Percentiles rank a stretch among this genome's conserved stretches.
Conservation (phyloP, 2,797 vertebrate species). For the Myripristis jacobus region DNA sequence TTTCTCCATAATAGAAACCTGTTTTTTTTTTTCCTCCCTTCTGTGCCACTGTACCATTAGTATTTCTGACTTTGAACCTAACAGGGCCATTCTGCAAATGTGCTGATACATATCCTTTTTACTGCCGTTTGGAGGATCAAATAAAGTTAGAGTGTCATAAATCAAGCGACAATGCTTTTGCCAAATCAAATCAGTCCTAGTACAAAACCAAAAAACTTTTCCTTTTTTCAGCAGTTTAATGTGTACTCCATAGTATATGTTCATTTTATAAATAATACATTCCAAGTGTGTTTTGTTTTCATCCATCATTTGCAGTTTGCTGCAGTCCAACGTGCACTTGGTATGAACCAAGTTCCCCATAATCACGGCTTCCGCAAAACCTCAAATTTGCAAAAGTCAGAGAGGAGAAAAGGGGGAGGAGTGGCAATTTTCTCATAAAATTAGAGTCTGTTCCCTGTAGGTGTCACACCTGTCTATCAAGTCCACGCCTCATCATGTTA, state of each 20-base stretch:
- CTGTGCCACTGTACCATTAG: not conserved
- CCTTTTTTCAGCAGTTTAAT: constrained; percentile 1
- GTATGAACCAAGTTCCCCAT: too few species aligned
- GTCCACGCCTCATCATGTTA: not conserved
- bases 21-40: not conserved
- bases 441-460: not conserved
- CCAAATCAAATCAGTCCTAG: constrained; percentile 1
- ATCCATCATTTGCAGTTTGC: too few species aligned
- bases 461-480: constrained; percentile 19
- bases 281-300: not conserved
- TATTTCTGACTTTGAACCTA: constrained; percentile 21
- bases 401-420: not conserved
- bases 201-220: not conserved
- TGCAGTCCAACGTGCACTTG: not conserved
- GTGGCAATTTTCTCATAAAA: not conserved
- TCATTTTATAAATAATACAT: constrained; percentile 8
- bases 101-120: constrained; percentile 41
- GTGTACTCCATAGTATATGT: not conserved
- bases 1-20: not conserved
- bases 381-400: not conserved
- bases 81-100: constrained; percentile 9
- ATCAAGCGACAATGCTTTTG: not conserved
- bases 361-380: not conserved
- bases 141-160: constrained; percentile 8
- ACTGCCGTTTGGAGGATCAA: constrained; percentile 9